phyloP scores from a whole-genome alignment of 2,888 invertebrate species.

The Ophion obscuratus region DNA sequence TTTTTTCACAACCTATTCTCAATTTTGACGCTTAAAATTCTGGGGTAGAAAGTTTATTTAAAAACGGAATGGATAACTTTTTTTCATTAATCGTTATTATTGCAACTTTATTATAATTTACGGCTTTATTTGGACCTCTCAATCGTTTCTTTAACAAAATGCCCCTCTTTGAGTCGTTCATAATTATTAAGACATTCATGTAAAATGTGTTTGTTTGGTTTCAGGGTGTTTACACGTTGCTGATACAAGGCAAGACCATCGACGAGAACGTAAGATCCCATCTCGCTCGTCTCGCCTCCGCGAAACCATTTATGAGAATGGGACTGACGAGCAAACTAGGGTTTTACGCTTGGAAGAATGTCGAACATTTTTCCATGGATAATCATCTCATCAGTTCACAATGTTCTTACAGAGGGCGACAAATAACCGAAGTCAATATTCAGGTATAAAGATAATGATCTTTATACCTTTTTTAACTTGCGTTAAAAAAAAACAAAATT shows the following conservation, averaged over 20 bases:
- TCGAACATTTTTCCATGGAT: conserved; percentile 87
- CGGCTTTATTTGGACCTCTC: no score
- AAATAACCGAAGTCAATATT: conserved; percentile 89
- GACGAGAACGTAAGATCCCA: conserved; percentile 76
- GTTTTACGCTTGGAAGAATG: conserved; percentile 90
- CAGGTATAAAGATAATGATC: conserved; percentile 87
- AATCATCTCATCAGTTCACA: conserved; percentile 89
- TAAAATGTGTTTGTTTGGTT: conserved; percentile 17
- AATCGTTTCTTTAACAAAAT: not conserved
- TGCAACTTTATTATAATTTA: no score
- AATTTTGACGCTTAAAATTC: no score
- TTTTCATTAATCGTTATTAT: no score
- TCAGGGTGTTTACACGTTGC: conserved; percentile 80
- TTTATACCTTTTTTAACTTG: no score
- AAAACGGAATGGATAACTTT: no score
- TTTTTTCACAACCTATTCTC: no score
- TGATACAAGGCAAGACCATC: conserved; percentile 78
- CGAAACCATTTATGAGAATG: conserved; percentile 87
- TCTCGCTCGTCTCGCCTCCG: conserved; percentile 74
- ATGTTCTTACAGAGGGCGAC: conserved; percentile 88
- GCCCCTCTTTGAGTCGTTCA: not conserved
- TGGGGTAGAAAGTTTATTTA: no score
- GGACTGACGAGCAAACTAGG: conserved; percentile 90
- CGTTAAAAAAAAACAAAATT: not conserved
- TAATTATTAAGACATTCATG: not conserved